These are phyloP conservation scores for Halcyon chelicuti DNA, from an alignment of 2,797 vertebrate species.

Conservation along the genomic window DNA sequence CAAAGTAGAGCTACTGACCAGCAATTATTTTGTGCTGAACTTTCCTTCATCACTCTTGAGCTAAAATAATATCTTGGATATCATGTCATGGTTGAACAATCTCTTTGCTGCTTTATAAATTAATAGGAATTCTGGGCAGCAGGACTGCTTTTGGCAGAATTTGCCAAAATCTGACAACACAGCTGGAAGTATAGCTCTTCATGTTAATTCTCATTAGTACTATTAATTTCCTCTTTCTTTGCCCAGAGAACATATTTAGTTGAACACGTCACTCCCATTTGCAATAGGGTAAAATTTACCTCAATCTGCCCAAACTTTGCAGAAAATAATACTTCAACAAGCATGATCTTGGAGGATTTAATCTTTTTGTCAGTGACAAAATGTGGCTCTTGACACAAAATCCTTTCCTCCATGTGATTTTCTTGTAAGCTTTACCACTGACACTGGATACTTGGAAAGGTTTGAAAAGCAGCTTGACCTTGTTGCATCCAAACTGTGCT, in stretches of 20 bases:
- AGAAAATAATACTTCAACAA: not conserved
- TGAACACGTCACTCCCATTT: not conserved
- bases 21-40: not conserved
- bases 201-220: not conserved
- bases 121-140: not conserved
- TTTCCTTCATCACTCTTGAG: not conserved
- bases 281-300: not conserved
- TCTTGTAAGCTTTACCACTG: not conserved
- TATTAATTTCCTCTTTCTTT: not conserved
- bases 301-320: not conserved
- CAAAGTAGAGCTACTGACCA: not conserved
- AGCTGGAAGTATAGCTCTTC: slow-evolving; percentile 5
- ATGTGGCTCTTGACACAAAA: not conserved
- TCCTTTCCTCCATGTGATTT: not conserved
- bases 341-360: not conserved
- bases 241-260: not conserved
- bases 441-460: not conserved
- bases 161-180: not conserved
- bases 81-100: not conserved
- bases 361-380: not conserved
- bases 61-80: not conserved
- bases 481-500: slow-evolving; percentile 17
- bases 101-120: not conserved
- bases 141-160: not conserved
- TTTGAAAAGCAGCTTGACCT: slow-evolving; percentile 42